Conservation (phyloP, 2,888 invertebrate genomes). For the Polylopha cassiicola region DNA sequence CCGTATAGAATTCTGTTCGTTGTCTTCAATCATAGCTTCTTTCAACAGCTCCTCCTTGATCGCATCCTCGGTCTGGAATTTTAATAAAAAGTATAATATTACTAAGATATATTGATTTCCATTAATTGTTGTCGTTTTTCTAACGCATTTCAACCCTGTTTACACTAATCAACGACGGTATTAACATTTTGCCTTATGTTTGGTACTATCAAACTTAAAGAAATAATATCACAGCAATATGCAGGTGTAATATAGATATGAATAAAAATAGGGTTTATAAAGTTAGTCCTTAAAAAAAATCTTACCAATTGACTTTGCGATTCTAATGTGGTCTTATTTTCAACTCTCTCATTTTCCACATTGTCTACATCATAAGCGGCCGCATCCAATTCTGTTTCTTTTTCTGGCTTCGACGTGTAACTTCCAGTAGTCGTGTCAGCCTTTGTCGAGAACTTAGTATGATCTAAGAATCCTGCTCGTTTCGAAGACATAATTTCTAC, state of each 20-base stretch:
- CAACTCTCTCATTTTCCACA: constrained; percentile 28
- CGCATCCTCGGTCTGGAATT: constrained; percentile 59
- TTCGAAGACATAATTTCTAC: constrained; percentile 44
- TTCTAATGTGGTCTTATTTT: constrained; percentile 33
- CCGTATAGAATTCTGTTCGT: constrained; percentile 37
- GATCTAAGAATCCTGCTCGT: constrained; percentile 56
- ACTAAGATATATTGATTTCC: neutral
- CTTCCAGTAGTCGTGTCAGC: constrained; percentile 22
- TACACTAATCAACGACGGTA: too few relatives aligned
- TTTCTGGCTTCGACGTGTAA: constrained; percentile 14
- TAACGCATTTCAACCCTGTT: too few relatives aligned
- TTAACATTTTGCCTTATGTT: too few relatives aligned
- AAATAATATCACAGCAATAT: too few relatives aligned
- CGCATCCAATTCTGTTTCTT: constrained; percentile 30
- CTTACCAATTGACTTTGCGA: constrained; percentile 59
- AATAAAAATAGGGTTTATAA: too few relatives aligned
- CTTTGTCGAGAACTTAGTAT: constrained; percentile 34
- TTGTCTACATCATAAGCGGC: constrained; percentile 32
- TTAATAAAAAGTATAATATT: constrained; percentile 11
- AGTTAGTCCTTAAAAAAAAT: neutral
- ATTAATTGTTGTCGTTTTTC: too few relatives aligned
- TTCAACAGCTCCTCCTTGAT: constrained; percentile 56
- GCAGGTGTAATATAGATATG: too few relatives aligned
- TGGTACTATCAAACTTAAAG: too few relatives aligned
- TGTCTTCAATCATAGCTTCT: constrained; percentile 46